These are phyloP conservation scores for Loriculus beryllinus DNA, from an alignment of 2,797 vertebrate genomes.

Conservation along the genomic window DNA sequence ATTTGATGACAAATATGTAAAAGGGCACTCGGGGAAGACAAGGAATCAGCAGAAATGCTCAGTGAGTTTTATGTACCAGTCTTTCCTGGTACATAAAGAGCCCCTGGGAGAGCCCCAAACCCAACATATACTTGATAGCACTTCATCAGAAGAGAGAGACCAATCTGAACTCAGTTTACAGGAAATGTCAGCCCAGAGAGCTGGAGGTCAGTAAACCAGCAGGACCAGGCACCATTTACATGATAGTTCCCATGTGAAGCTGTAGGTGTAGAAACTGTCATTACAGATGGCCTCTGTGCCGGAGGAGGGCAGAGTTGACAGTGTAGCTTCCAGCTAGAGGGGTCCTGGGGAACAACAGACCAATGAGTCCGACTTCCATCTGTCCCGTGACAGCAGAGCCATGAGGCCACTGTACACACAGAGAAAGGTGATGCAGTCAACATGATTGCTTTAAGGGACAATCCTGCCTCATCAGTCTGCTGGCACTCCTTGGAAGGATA, in stretches of 20 bases:
- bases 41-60: not conserved
- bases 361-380: not conserved
- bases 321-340: not conserved
- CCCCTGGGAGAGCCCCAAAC: not conserved
- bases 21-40: not conserved
- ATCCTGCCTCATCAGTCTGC: not conserved
- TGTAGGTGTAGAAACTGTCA: not conserved
- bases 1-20: not conserved
- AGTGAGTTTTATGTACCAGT: not conserved
- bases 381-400: not conserved
- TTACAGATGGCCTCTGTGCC: not conserved
- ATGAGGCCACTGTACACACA: rapidly evolving
- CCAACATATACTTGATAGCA: not conserved
- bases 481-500: not conserved
- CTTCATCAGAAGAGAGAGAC: not conserved
- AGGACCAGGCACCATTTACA: not conserved
- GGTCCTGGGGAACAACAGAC: not conserved
- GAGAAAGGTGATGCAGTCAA: not conserved
- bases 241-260: not conserved
- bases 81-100: not conserved
- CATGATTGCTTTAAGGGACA: not conserved
- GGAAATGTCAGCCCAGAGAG: not conserved
- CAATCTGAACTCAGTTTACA: not conserved
- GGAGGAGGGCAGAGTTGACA: not conserved
- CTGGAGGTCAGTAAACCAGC: not conserved